Conservation (phyloP, 2,797 vertebrate genomes). For the Propithecus deckenii region DNA sequence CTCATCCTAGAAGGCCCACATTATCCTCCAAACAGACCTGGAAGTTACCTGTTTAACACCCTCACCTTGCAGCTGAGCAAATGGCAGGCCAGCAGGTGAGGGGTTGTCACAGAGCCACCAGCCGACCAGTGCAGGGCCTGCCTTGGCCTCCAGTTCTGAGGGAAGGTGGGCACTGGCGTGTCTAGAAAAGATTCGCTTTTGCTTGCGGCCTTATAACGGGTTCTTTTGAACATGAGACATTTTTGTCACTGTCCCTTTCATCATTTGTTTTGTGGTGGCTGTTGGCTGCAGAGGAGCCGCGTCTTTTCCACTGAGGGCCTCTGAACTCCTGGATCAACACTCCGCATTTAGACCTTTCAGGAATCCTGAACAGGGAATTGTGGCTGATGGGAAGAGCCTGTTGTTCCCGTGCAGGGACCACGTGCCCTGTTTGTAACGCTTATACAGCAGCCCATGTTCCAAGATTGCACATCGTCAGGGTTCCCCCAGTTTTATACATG, state of each 20-base stretch:
- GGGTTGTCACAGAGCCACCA: not conserved
- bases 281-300: not conserved
- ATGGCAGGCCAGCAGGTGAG: not conserved
- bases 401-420: not conserved
- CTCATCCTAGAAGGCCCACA: not conserved
- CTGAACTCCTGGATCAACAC: not conserved
- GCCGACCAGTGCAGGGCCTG: no score
- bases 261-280: not conserved
- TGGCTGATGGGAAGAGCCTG: not conserved
- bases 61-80: not conserved
- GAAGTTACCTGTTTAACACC: not conserved
- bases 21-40: not conserved
- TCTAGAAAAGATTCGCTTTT: no score
- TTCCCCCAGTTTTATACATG: not conserved
- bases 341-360: not conserved
- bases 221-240: not conserved
- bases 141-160: not conserved
- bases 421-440: fast-evolving
- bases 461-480: not conserved
- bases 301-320: not conserved
- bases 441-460: fast-evolving
- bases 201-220: not conserved
- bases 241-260: not conserved
- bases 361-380: not conserved
- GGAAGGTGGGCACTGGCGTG: not conserved